Evolutionary conservation across 2,888 invertebrate genomes (phyloP), one percentile per base, ranked within the genome.

Genomic region (Penaeus monodon): DNA sequence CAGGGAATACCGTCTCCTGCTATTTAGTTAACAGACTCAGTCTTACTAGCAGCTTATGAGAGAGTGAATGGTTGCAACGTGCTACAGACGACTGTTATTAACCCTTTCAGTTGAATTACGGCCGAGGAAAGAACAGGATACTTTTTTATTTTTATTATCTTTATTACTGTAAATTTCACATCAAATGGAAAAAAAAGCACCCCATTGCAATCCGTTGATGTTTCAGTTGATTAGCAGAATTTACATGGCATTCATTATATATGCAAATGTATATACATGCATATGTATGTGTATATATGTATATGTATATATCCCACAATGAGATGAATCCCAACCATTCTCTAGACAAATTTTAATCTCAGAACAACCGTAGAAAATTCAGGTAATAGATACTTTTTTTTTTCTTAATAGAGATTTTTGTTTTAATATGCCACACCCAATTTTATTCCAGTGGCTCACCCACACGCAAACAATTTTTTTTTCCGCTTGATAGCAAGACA

Each of bases 241-340:
- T 33, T 12, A 8, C 22, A 77, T 29, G 44, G 33, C 33, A 33
- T 38, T 77, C n/a, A 20, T 22, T 17, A 27, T 57, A 14, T 57
- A 20, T 57, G 0, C 10, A 17, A 17, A 20, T 57, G 17, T 14
- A 20, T 57, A 20, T 57, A 20, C 10, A 20, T 57, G 17, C 10
- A 57, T 14, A 57, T 57, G 12, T 57, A 57, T 57, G 12, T 57
- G 17, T 33, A 24, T 77, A 77, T 77, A 77, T 77, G 27, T 77
- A 77, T 77, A 77, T 77, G 27, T 77, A 77, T 77, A 77, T 77
- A 77, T 77, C 20, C 27, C 44, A 6, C 6, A 10, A 22, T 70
- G 70, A 33, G 24, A 33, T 24, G 29, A 70, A 27, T 70, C 29
- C 70, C 33, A 14, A 27, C 33, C 12, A 14, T 33, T 2, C 27